Evolutionary conservation across 2,888 invertebrate species (phyloP).

Genomic region (Spicauda simplicius): DNA sequence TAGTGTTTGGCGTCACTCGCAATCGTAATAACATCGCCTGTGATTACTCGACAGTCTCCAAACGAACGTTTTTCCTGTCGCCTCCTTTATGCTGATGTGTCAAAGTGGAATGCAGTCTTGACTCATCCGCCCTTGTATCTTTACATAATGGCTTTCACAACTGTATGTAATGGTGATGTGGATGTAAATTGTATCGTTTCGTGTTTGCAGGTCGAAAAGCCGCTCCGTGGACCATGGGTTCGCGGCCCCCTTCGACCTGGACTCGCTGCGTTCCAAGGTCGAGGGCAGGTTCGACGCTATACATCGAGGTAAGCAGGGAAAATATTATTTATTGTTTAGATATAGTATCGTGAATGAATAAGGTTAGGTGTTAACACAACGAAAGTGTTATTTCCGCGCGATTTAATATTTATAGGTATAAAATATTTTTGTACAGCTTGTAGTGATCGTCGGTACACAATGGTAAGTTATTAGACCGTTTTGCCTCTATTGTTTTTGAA

Average conservation of each 20-base stretch:
- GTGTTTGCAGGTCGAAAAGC: conserved; percentile 92
- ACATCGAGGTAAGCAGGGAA: conserved; percentile 74
- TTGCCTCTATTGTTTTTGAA: too few relatives aligned
- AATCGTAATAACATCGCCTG: conserved; percentile 38
- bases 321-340: too few relatives aligned
- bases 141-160: conserved; percentile 14
- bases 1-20: conserved; percentile 42
- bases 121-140: conserved; percentile 14
- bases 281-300: conserved; percentile 94
- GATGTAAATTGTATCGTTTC: conserved; percentile 1
- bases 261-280: conserved; percentile 93
- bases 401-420: too few relatives aligned
- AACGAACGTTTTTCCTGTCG: conserved; percentile 30
- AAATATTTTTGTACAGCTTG: too few relatives aligned
- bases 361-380: too few relatives aligned
- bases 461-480: too few relatives aligned
- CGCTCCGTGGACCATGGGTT: conserved; percentile 96
- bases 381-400: too few relatives aligned
- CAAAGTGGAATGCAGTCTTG: conserved; percentile 22
- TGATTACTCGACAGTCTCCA: conserved; percentile 36
- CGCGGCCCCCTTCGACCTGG: conserved; percentile 93
- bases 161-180: not conserved
- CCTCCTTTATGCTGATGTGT: conserved; percentile 24
- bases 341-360: too few relatives aligned
- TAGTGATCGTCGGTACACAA: too few relatives aligned